These are phyloP conservation scores for Ambastaia sidthimunki DNA, from an alignment of 2,797 vertebrate genomes.

Conservation along the genomic window DNA sequence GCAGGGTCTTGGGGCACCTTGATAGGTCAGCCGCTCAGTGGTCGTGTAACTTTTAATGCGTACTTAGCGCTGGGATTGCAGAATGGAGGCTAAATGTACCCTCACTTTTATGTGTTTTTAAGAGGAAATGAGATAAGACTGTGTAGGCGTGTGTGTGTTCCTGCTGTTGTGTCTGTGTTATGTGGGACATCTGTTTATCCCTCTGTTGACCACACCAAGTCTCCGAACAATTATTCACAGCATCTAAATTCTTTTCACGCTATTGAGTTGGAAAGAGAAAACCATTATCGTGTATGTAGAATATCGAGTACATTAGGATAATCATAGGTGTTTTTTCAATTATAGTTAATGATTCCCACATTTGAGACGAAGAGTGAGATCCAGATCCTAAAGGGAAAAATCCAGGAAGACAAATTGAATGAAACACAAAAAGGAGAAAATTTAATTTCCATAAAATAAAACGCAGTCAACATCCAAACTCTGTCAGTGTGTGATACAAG, in stretches of 20 bases:
- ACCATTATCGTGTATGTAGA: not conserved
- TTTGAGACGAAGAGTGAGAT: not conserved
- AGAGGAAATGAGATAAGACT: not conserved
- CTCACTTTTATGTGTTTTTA: not conserved
- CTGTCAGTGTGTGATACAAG: not conserved
- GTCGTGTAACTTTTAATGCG: not conserved
- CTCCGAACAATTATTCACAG: constrained; percentile 5
- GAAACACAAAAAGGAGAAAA: not conserved
- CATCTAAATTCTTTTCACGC: not conserved
- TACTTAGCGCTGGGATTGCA: constrained; percentile 14
- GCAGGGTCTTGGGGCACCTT: constrained; percentile 6
- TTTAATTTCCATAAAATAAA: not conserved
- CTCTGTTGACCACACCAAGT: not conserved
- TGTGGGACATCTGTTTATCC: constrained; percentile 4
- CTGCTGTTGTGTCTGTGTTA: not conserved
- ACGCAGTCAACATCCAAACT: not conserved
- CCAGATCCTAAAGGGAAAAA: not conserved
- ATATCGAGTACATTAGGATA: constrained; percentile 7
- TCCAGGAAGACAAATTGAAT: not conserved
- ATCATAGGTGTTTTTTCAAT: not conserved
- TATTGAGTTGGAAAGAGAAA: not conserved
- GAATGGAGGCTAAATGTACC: constrained; percentile 17
- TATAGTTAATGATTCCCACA: not conserved
- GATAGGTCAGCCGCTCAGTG: constrained; percentile 2
- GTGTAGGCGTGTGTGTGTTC: constrained; percentile 14